Evolutionary conservation across 2,888 invertebrate genomes (phyloP), one percentile per base, ranked within the genome.

Genomic region (Drosophila nigricruria): DNA sequence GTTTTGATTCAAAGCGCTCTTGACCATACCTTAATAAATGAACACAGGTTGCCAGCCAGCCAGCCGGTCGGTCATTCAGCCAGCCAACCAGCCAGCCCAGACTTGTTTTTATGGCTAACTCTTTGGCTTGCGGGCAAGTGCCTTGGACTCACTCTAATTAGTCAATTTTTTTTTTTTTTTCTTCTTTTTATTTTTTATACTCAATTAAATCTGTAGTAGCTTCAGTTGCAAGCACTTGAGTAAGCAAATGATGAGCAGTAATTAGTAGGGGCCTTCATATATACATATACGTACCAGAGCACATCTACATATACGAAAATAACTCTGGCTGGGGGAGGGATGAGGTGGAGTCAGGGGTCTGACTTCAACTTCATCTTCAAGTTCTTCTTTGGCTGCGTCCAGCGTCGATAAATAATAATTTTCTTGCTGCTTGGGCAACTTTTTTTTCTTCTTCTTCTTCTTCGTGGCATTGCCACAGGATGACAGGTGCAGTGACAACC

Each of bases 241-340:
- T 89, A 87, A 89, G 86, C 86, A 87, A 87, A 87, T 87, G 86
- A 87, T 89, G 89, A 89, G 90, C 88, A 86, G 90, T 87, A 87
- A 87, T 87, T 87, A 87, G 90, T 89, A 49, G 80, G 72, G 53
- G 69, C 64, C 70, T 54, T 65, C 49, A 66, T 62, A 62, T 56
- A 65, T 62, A 62, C 53, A 65, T 30, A 61, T 43, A 65, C 58
- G 53, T 49, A 64, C 25, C 60, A 18, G 18, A 40, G 20, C 42
- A 54, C 57, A 53, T 56, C 56, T 54, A 67, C 38, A 43, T 52
- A 30, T 49, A 49, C 50, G 47, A 61, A 61, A 58, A 70, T 58
- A 73, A 69, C 70, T 69, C 64, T 0, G 23, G 1, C 16, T 8
- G 0, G 14, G 16, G 9, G 23, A 16, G 30, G 20, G 23, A 8